A percentile compares a stretch with the other conserved stretches of the same genome.
phyloP scores from a whole-genome alignment of 2,113 vertebrate genomes.

The Haemorhous mexicanus region DNA sequence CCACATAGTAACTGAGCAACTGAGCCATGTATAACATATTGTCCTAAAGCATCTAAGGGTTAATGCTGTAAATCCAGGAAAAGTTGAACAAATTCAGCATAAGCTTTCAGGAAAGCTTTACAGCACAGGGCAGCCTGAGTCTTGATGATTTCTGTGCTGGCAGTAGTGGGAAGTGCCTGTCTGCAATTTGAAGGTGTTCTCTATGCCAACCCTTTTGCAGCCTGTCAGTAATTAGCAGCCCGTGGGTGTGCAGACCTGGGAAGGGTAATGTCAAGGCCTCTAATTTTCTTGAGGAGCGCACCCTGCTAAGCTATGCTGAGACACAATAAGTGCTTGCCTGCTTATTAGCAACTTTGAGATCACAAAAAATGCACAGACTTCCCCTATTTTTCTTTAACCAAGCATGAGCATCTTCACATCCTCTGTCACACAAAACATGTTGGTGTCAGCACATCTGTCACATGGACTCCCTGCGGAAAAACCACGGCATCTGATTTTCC shows the following conservation, averaged over 20 bases:
- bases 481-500: accelerated
- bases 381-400: background rate
- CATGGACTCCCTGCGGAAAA: accelerated
- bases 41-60: background rate
- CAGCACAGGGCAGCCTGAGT: background rate
- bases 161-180: background rate
- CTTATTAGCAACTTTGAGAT: background rate
- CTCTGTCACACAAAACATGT: background rate
- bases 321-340: background rate
- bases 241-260: background rate
- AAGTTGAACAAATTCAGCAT: background rate
- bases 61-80: background rate
- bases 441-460: background rate
- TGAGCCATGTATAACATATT: background rate
- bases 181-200: background rate
- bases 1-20: background rate
- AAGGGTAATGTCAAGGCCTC: background rate
- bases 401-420: background rate
- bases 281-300: background rate
- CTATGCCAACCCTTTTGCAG: background rate
- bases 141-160: background rate
- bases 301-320: background rate
- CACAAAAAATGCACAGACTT: background rate
- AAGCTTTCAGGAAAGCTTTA: background rate
- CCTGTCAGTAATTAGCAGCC: background rate